phyloP scores from a whole-genome alignment of 2,113 vertebrate species.

The Tonatia bakeri region DNA sequence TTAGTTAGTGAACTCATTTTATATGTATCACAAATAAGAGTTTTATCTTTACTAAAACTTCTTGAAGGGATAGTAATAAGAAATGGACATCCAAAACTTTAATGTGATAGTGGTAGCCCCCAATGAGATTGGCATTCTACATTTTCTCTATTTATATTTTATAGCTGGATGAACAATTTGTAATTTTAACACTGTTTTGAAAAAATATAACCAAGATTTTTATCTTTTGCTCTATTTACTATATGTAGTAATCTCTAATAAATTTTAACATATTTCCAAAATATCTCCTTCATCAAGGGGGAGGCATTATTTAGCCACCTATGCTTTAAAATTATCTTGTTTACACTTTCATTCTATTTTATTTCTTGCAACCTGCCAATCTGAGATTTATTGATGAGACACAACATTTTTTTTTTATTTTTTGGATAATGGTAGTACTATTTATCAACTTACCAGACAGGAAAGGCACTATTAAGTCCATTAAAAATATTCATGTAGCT shows the following conservation, averaged over 20 bases:
- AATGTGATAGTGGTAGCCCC: not conserved
- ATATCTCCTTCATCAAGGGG: not conserved
- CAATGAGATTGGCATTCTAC: not conserved
- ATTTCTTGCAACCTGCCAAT: not conserved
- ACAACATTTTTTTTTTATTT: not conserved
- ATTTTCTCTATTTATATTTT: slow-evolving; percentile 5
- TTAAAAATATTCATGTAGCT: not conserved
- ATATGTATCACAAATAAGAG: not conserved
- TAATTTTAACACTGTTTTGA: not conserved
- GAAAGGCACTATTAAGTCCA: not conserved
- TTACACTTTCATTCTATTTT: not conserved
- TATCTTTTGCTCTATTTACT: not conserved
- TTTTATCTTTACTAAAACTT: not conserved
- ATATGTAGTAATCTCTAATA: not conserved
- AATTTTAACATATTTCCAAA: not conserved
- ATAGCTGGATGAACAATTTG: not conserved
- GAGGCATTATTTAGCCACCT: not conserved
- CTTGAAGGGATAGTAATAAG: not conserved
- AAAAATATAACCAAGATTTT: not conserved
- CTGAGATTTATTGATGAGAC: not conserved
- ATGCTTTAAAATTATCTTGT: not conserved
- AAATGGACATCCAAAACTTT: not conserved
- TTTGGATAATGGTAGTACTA: not conserved
- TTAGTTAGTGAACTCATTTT: not conserved
- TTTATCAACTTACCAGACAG: not conserved